Evolutionary conservation across 2,888 invertebrate species (phyloP).

Genomic region (Microctonus hyperodae): DNA sequence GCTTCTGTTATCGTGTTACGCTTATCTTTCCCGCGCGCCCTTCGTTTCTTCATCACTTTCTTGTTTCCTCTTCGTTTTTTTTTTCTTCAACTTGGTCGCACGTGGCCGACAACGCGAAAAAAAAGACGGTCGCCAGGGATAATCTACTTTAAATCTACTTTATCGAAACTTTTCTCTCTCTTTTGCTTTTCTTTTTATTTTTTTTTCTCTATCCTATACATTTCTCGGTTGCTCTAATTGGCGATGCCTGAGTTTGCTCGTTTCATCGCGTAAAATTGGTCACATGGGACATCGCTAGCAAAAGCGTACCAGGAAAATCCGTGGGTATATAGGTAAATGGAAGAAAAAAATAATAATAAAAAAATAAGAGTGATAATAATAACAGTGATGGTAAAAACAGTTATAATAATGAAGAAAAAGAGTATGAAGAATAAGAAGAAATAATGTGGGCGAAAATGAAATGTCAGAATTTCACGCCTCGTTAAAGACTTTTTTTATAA

Average conservation of each 20-base stretch:
- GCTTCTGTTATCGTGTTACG: slow-evolving; percentile 5
- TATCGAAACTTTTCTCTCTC: slow-evolving; percentile 1
- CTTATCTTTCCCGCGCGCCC: background rate
- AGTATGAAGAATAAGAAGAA: background rate
- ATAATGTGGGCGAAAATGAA: slow-evolving; percentile 3
- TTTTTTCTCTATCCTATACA: background rate
- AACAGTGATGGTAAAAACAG: background rate
- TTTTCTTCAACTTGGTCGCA: background rate
- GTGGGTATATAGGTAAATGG: background rate
- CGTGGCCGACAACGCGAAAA: slow-evolving; percentile 15
- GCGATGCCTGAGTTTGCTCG: background rate
- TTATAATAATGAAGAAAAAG: background rate
- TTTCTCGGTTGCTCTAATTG: background rate
- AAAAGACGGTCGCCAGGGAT: slow-evolving; percentile 6
- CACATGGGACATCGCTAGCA: background rate
- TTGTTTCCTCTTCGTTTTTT: background rate
- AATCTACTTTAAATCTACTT: slow-evolving; percentile 8
- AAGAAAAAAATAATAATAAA: background rate
- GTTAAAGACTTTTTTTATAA: slow-evolving; percentile 16
- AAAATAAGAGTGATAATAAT: background rate
- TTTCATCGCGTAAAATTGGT: slow-evolving; percentile 7
- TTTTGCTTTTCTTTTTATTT: too few relatives aligned
- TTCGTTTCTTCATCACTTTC: slow-evolving; percentile 2
- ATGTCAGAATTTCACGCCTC: slow-evolving; percentile 3
- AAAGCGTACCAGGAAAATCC: background rate